Evolutionary conservation across 2,113 vertebrate genomes (phyloP).

Genomic region (Oryzias javanicus): DNA sequence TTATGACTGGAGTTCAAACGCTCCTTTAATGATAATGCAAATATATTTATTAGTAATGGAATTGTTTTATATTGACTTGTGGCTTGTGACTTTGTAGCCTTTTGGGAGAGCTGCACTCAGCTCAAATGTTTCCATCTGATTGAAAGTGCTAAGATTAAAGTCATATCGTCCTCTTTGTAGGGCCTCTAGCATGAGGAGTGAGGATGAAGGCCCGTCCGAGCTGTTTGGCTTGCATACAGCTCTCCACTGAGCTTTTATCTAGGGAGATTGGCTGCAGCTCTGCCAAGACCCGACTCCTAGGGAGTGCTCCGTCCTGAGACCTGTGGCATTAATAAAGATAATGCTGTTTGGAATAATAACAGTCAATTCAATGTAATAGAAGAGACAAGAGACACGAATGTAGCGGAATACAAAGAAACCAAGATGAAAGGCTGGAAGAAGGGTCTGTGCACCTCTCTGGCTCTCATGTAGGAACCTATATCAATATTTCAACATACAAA

Average conservation of each 20-base stretch:
- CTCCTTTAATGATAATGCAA: slow-evolving; percentile 8
- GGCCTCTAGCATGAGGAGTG: slow-evolving; percentile 44
- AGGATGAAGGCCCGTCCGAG: slow-evolving; percentile 64
- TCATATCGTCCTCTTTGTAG: slow-evolving; percentile 60
- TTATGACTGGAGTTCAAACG: slow-evolving; percentile 16
- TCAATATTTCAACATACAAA: slow-evolving; percentile 54
- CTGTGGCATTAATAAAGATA: slow-evolving; percentile 76
- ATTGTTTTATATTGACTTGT: slow-evolving; percentile 51
- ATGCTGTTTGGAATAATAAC: slow-evolving; percentile 80
- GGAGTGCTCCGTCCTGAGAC: slow-evolving; percentile 62
- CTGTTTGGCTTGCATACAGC: slow-evolving; percentile 51
- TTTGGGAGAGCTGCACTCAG: slow-evolving; percentile 31
- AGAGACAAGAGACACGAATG: slow-evolving; percentile 62
- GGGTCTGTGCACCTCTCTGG: slow-evolving; percentile 47
- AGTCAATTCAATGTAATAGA: slow-evolving; percentile 66
- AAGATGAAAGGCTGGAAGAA: slow-evolving; percentile 77
- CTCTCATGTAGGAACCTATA: slow-evolving; percentile 56
- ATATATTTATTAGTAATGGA: slow-evolving; percentile 11
- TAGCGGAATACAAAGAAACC: slow-evolving; percentile 65
- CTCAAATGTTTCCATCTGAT: slow-evolving; percentile 43
- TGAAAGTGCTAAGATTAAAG: slow-evolving; percentile 73
- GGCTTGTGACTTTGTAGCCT: slow-evolving; percentile 43
- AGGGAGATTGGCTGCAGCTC: slow-evolving; percentile 61
- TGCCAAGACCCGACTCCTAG: slow-evolving; percentile 46
- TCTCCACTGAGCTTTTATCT: slow-evolving; percentile 78